A percentile compares a stretch with the other conserved stretches of the same genome.
Evolutionary conservation across 2,113 vertebrate genomes (phyloP).

Genomic region (Cyprichromis sp.): DNA sequence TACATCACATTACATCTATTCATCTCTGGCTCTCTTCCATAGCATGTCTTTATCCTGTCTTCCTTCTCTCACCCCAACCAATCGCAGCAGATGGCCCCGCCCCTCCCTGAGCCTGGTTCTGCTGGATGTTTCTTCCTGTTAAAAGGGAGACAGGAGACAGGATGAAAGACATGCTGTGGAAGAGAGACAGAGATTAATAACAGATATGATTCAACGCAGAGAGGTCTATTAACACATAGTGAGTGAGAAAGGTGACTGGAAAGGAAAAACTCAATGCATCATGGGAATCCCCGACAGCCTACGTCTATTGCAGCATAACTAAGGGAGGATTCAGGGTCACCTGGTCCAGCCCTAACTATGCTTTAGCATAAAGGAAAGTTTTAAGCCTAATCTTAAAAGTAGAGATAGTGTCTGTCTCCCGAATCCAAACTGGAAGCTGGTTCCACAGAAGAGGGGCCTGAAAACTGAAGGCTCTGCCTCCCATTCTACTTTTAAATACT

Average conservation of each 20-base stretch:
- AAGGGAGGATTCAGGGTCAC: no score
- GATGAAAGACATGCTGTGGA: background rate
- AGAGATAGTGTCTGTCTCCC: no score
- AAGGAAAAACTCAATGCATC: no score
- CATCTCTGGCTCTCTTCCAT: background rate
- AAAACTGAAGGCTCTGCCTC: background rate
- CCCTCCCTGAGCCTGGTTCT: background rate
- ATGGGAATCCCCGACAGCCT: no score
- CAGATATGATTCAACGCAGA: no score
- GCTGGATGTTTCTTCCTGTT: background rate
- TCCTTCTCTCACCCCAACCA: background rate
- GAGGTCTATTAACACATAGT: no score
- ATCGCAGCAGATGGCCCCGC: background rate
- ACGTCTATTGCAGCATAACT: accelerated
- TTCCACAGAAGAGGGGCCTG: background rate
- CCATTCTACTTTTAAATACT: background rate
- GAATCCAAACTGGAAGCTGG: background rate
- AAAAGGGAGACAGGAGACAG: background rate
- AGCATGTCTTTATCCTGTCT: background rate
- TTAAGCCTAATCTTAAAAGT: no score
- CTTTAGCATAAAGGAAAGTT: no score
- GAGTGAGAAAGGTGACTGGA: no score
- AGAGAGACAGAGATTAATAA: no score
- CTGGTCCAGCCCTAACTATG: no score
- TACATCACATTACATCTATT: background rate